Evolutionary conservation across 2,888 invertebrate genomes (phyloP).

Genomic region (Stenoptilia bipunctidactyla): DNA sequence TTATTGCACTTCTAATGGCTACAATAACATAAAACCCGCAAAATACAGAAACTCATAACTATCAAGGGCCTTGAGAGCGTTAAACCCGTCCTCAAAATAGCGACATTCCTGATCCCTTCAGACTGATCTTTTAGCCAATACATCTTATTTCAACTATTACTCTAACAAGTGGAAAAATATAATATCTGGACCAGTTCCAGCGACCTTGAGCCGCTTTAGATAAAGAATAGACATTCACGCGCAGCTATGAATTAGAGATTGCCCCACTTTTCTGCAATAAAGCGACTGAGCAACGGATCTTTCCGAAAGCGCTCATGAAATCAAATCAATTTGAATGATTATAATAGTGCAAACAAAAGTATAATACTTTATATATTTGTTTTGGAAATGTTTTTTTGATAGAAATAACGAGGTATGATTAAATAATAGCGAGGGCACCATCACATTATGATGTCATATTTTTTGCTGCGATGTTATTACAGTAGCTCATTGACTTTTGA

Average conservation of each 20-base stretch:
- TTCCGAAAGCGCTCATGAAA: not conserved
- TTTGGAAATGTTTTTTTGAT: too few species aligned
- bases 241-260: constrained; percentile 45
- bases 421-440: too few species aligned
- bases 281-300: not conserved
- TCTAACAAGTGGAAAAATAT: constrained; percentile 18
- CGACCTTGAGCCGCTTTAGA: constrained; percentile 57
- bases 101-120: constrained; percentile 23
- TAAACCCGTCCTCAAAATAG: not conserved
- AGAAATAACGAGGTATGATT: too few species aligned
- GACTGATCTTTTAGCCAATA: constrained; percentile 18
- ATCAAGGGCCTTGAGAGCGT: not conserved
- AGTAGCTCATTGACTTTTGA: too few species aligned
- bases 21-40: too few species aligned
- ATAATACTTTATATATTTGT: too few species aligned
- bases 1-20: too few species aligned
- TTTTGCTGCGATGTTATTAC: too few species aligned
- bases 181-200: constrained; percentile 58
- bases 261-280: constrained; percentile 34
- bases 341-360: too few species aligned
- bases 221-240: constrained; percentile 41
- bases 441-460: too few species aligned
- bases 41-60: too few species aligned
- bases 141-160: constrained; percentile 23
- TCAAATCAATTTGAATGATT: too few species aligned